These are phyloP conservation scores for Gouania willdenowi DNA, from an alignment of 2,797 vertebrate genomes.

Conservation along the genomic window DNA sequence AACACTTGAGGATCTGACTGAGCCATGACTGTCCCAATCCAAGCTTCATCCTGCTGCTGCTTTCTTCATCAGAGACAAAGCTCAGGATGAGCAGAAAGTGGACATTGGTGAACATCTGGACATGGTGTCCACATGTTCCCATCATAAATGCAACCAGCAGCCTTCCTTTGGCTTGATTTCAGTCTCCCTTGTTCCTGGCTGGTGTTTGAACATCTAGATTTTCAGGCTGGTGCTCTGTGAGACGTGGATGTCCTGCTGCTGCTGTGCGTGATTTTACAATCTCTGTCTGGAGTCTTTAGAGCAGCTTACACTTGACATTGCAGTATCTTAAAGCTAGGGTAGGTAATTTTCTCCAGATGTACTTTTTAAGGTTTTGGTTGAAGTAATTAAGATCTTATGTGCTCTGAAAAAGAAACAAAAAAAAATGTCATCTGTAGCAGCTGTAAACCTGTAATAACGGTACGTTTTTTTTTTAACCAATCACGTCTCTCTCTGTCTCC, in stretches of 20 bases:
- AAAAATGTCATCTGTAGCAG: too few relatives aligned
- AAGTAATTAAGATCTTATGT: too few relatives aligned
- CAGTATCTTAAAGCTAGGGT: conserved; percentile 2
- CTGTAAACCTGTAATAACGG: too few relatives aligned
- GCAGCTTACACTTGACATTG: conserved; percentile 14
- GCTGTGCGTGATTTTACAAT: conserved; percentile 10
- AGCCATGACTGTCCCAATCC: conserved; percentile 27
- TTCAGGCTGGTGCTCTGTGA: conserved; percentile 10
- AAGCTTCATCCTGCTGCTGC: conserved; percentile 12
- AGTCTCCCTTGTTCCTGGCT: conserved; percentile 12
- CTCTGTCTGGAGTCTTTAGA: conserved; percentile 19
- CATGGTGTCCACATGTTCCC: too few relatives aligned
- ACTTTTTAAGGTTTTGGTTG: conserved; percentile 35
- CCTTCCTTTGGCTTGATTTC: conserved; percentile 7
- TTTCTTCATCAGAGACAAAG: conserved; percentile 12
- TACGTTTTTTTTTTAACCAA: too few relatives aligned
- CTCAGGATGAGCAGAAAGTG: too few relatives aligned
- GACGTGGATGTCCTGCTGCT: conserved; percentile 15
- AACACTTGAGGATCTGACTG: too few relatives aligned
- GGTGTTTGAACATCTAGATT: conserved; percentile 6
- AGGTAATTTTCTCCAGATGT: conserved; percentile 18
- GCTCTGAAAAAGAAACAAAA: too few relatives aligned
- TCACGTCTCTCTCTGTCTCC: too few relatives aligned
- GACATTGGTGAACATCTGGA: too few relatives aligned
- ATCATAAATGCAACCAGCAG: too few relatives aligned